Conservation (phyloP, 2,113 vertebrate species). For the Glaucidium brasilianum region DNA sequence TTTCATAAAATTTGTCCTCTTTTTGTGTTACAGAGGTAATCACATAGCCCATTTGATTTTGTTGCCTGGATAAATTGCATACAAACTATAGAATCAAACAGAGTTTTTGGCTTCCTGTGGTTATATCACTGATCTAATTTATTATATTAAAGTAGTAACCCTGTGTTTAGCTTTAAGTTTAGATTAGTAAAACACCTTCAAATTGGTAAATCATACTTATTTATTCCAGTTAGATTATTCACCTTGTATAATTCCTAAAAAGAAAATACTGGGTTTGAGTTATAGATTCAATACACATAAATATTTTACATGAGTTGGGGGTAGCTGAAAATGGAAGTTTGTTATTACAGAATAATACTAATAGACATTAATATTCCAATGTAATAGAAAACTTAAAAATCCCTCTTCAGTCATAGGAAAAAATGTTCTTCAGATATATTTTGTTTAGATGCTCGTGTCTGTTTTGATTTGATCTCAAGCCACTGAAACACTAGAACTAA, state of each 20-base stretch:
- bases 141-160: background rate
- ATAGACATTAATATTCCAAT: background rate
- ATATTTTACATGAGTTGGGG: background rate
- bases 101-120: background rate
- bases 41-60: background rate
- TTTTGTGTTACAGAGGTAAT: background rate
- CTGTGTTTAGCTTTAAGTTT: background rate
- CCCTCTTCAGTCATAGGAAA: background rate
- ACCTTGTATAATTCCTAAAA: background rate
- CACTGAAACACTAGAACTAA: background rate
- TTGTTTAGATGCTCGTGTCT: background rate
- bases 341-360: background rate
- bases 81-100: background rate
- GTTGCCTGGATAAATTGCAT: background rate
- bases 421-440: background rate
- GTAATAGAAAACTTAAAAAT: background rate
- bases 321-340: background rate
- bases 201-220: background rate
- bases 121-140: background rate
- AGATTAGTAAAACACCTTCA: background rate
- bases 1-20: background rate
- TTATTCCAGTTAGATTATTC: background rate
- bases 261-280: background rate
- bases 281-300: background rate
- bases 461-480: background rate